Evolutionary conservation across 2,888 invertebrate species (phyloP), one percentile per base, ranked within the genome.

Genomic region (Prostheceraeus crozeri): DNA sequence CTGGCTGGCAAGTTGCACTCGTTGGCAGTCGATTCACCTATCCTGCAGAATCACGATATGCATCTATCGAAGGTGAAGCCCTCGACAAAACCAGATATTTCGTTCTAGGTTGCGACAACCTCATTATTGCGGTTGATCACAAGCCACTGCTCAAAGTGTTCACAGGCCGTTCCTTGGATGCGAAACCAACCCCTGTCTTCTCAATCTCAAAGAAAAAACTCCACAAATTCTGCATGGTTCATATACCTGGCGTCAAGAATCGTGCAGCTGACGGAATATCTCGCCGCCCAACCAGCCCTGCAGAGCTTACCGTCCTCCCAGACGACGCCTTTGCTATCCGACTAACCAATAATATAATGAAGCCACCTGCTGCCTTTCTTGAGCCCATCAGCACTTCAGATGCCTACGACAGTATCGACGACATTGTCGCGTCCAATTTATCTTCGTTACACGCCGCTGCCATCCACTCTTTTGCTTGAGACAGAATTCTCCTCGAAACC

Each of bases 91-190:
- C 62, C 4, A 27, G 60, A 11, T 55, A 27, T 35, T 62, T 62
- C 25, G 52, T 58, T 10, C 57, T 62, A 33, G 61, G 57, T n/a
- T 58, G 62, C 36, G n/a, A 35, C 11, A 61, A 62, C 21, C 51
- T 62, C 4, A 48, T 35, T n/a, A 27, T 62, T n/a, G 62, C 59
- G 11, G 59, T 63, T 16, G 61, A 62, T 36, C 61, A 62, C 57
- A 62, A 62, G 35, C 57, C 60, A 3, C 23, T 53, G 11, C 60
- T 62, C 3, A 62, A 62, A 35, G 19, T 62, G n/a, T 40, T 62
- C 23, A 51, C 61, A 10, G 61, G 57, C 52, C 57, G 51, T 19
- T 45, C 54, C 60, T 62, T n/a, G 61, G 56, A 31, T 33, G 56
- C 19, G 56, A 62, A 4, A 19, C 55, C 23, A 62, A 63, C 14